Conservation (phyloP, 2,113 vertebrate species). For the Morone saxatilis region DNA sequence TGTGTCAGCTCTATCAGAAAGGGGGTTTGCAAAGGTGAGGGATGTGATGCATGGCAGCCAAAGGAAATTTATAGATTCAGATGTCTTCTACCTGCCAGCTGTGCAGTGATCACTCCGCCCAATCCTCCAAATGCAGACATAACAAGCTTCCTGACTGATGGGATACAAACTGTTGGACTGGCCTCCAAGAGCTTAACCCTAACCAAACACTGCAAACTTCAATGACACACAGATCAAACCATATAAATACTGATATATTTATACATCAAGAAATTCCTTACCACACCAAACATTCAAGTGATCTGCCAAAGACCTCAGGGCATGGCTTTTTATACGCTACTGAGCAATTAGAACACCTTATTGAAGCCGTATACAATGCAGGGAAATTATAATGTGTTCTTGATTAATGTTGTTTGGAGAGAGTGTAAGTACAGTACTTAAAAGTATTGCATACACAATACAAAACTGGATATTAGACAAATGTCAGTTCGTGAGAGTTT, state of each 20-base stretch:
- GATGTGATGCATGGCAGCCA: conserved; percentile 73
- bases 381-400: conserved; percentile 48
- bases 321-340: conserved; percentile 57
- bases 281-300: conserved; percentile 58
- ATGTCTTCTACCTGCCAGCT: conserved; percentile 80
- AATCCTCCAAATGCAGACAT: conserved; percentile 82
- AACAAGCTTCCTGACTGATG: conserved; percentile 84
- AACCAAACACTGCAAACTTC: conserved; percentile 75
- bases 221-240: conserved; percentile 66
- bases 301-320: conserved; percentile 70
- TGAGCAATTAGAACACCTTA: conserved; percentile 73
- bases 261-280: conserved; percentile 65
- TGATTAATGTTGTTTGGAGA: conserved; percentile 62
- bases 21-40: conserved; percentile 57
- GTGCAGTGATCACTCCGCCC: conserved; percentile 75
- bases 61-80: conserved; percentile 74
- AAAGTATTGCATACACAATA: conserved; percentile 47
- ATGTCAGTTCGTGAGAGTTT: conserved; percentile 44
- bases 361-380: conserved; percentile 61
- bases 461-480: conserved; percentile 58
- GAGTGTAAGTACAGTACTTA: conserved; percentile 38
- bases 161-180: conserved; percentile 56
- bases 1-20: conserved; percentile 13
- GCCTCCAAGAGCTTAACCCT: conserved; percentile 70
- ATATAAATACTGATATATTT: conserved; percentile 65